These are phyloP conservation scores for Ophion ellenae DNA, from an alignment of 2,888 invertebrate species.

Conservation along the genomic window DNA sequence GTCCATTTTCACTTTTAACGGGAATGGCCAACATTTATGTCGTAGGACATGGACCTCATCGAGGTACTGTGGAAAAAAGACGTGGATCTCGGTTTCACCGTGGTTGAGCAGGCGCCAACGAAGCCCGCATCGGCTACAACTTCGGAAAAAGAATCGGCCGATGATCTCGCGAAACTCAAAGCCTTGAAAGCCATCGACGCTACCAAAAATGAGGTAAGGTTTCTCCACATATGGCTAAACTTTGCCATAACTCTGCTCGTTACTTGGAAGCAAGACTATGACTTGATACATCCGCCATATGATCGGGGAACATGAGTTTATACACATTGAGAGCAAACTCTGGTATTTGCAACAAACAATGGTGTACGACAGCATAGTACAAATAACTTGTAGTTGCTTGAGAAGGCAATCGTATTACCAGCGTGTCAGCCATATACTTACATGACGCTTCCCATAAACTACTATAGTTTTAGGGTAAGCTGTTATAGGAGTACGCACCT, in stretches of 20 bases:
- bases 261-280: too few relatives aligned
- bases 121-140: slow-evolving; percentile 75
- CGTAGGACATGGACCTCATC: slow-evolving; percentile 96
- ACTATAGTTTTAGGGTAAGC: too few relatives aligned
- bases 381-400: too few relatives aligned
- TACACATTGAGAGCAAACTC: too few relatives aligned
- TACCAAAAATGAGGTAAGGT: slow-evolving; percentile 76
- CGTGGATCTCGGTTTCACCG: slow-evolving; percentile 94
- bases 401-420: too few relatives aligned
- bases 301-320: too few relatives aligned
- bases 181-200: slow-evolving; percentile 85
- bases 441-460: too few relatives aligned
- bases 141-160: slow-evolving; percentile 82
- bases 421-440: too few relatives aligned
- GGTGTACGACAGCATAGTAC: too few relatives aligned
- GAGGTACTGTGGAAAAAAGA: slow-evolving; percentile 98
- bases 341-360: too few relatives aligned
- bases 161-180: slow-evolving; percentile 90
- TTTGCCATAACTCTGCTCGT: neutral
- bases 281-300: too few relatives aligned
- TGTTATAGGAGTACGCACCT: too few relatives aligned
- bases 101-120: slow-evolving; percentile 86
- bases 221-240: neutral
- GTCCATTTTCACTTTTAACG: slow-evolving; percentile 36
- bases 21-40: slow-evolving; percentile 11